Conservation (phyloP, 2,797 vertebrate genomes). For the Trachops cirrhosus region DNA sequence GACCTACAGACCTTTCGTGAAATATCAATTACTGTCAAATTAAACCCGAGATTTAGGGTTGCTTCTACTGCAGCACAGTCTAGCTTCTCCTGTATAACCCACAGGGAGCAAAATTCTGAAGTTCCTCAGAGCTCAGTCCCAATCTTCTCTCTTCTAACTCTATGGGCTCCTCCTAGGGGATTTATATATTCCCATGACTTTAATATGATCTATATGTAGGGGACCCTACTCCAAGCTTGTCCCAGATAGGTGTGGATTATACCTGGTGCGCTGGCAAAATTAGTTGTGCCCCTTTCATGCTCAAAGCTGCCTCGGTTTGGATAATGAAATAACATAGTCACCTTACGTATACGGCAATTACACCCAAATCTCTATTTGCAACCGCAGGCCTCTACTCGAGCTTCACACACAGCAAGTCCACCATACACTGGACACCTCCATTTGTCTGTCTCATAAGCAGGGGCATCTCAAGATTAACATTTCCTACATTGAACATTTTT, state of each 20-base stretch:
- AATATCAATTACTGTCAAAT: neutral
- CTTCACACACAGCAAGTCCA: neutral
- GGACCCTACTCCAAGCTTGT: neutral
- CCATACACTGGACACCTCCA: neutral
- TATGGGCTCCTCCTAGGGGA: neutral
- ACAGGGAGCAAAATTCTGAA: neutral
- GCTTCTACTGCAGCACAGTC: neutral
- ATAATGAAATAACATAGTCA: neutral
- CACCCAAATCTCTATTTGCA: neutral
- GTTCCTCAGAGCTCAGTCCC: neutral
- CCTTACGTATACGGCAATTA: neutral
- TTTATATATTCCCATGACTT: neutral
- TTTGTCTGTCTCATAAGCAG: neutral
- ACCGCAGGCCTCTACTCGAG: neutral
- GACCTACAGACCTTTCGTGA: neutral
- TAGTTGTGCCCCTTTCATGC: neutral
- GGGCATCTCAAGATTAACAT: neutral
- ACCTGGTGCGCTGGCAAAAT: neutral
- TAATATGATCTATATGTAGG: neutral
- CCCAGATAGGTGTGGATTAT: neutral
- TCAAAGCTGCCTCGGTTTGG: neutral
- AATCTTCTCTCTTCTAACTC: neutral
- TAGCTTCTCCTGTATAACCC: neutral
- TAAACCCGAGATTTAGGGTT: neutral
- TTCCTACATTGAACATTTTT: neutral